These are phyloP conservation scores for Columba guinea DNA, from an alignment of 2,797 vertebrate species.

Conservation along the genomic window DNA sequence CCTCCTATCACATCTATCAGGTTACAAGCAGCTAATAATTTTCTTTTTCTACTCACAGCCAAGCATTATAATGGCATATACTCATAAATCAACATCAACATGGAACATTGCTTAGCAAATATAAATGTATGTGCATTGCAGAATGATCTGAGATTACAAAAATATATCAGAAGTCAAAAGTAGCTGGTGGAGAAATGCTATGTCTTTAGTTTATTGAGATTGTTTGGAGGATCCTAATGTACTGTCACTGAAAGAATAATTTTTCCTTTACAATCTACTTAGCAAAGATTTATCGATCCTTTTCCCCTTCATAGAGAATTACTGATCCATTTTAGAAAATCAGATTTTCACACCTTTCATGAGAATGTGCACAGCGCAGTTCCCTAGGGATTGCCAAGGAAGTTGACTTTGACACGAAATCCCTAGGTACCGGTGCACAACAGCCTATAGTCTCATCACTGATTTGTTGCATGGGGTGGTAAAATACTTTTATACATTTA, in stretches of 20 bases:
- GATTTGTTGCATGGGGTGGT: slow-evolving; percentile 81
- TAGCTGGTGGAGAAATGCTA: slow-evolving; percentile 85
- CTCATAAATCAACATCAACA: slow-evolving; percentile 77
- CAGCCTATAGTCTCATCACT: slow-evolving; percentile 83
- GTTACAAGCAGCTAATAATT: slow-evolving; percentile 79
- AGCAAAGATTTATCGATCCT: slow-evolving; percentile 99
- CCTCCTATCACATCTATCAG: slow-evolving; percentile 73
- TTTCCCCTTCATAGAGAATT: slow-evolving; percentile 97
- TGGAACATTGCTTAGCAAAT: slow-evolving; percentile 77
- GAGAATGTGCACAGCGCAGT: slow-evolving; percentile 85
- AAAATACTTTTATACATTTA: slow-evolving; percentile 83
- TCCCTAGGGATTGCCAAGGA: slow-evolving; percentile 85
- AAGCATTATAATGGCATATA: slow-evolving; percentile 73
- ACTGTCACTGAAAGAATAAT: slow-evolving; percentile 92
- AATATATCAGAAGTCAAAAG: slow-evolving; percentile 85
- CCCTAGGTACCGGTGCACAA: slow-evolving; percentile 71
- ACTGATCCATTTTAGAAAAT: slow-evolving; percentile 99
- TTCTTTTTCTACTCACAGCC: slow-evolving; percentile 74
- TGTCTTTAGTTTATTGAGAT: slow-evolving; percentile 92
- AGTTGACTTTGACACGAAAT: slow-evolving; percentile 93
- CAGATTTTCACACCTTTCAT: slow-evolving; percentile 99
- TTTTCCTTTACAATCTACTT: slow-evolving; percentile 99
- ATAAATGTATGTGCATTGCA: slow-evolving; percentile 79
- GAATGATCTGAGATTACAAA: slow-evolving; percentile 79
- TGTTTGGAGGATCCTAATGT: slow-evolving; percentile 95